Conservation (phyloP, 1,140 invertebrate genomes). For the Acyrthosiphon pisum region DNA sequence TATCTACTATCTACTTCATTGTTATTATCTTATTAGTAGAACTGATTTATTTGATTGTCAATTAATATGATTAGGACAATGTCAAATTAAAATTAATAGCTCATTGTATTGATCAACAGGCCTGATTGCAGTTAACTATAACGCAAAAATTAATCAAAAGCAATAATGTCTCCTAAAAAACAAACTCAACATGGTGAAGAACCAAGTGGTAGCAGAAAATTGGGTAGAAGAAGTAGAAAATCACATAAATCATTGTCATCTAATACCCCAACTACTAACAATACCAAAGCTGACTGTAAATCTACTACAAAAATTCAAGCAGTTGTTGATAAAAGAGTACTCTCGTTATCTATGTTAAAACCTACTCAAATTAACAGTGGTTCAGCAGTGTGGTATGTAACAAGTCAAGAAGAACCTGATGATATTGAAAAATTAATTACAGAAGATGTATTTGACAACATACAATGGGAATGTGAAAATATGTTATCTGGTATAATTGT, state of each 20-base stretch:
- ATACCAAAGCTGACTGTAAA: background rate
- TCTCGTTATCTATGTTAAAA: background rate
- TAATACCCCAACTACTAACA: background rate
- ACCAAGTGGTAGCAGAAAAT: background rate
- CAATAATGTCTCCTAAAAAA: background rate
- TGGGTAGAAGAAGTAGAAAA: background rate
- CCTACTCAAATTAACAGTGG: background rate
- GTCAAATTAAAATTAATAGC: background rate
- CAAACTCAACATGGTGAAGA: background rate
- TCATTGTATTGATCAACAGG: background rate
- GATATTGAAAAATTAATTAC: background rate
- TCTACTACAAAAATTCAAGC: background rate
- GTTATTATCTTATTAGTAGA: too few relatives aligned
- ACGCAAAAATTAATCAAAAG: background rate
- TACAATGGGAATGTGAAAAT: background rate
- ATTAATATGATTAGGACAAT: too few relatives aligned
- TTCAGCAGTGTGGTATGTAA: background rate
- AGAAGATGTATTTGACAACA: background rate
- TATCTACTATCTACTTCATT: too few relatives aligned
- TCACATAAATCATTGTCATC: background rate
- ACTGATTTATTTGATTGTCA: too few relatives aligned
- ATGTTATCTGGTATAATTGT: background rate
- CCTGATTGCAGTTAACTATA: background rate
- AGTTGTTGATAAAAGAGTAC: background rate
- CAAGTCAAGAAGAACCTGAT: background rate